These are phyloP conservation scores for Buteo buteo DNA, from an alignment of 2,113 vertebrate species.

Conservation along the genomic window DNA sequence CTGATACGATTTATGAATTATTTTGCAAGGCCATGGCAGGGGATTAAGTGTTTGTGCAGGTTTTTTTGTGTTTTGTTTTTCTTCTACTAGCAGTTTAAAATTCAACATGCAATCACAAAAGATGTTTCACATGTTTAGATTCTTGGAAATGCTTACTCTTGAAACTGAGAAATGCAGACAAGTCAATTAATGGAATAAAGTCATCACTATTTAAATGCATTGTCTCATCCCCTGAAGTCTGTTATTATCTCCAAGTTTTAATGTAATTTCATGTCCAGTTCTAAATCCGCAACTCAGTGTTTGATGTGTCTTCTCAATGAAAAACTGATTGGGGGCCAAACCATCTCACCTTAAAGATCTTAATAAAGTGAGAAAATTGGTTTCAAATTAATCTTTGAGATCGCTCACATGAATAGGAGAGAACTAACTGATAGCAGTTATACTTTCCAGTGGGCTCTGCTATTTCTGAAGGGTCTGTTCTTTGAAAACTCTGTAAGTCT, in stretches of 20 bases:
- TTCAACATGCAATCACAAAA: neutral
- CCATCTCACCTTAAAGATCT: neutral
- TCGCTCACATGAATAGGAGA: neutral
- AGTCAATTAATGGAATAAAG: neutral
- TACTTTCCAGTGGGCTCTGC: neutral
- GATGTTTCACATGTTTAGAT: neutral
- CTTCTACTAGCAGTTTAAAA: neutral
- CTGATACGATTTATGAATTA: neutral
- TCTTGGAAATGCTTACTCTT: neutral
- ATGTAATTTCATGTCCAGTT: neutral
- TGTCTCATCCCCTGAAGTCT: neutral
- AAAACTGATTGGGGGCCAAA: neutral
- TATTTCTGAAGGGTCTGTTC: neutral
- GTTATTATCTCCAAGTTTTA: neutral
- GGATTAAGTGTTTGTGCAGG: neutral
- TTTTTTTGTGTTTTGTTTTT: neutral
- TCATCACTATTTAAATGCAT: neutral
- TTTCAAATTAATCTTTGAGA: neutral
- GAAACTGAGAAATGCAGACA: neutral
- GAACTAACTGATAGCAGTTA: neutral
- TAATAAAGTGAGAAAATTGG: neutral
- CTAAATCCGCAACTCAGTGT: neutral
- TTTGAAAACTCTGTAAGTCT: neutral
- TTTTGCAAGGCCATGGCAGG: neutral
- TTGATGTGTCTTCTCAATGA: neutral